Conservation (phyloP, 2,797 vertebrate species). For the Jordanella pulchra region DNA sequence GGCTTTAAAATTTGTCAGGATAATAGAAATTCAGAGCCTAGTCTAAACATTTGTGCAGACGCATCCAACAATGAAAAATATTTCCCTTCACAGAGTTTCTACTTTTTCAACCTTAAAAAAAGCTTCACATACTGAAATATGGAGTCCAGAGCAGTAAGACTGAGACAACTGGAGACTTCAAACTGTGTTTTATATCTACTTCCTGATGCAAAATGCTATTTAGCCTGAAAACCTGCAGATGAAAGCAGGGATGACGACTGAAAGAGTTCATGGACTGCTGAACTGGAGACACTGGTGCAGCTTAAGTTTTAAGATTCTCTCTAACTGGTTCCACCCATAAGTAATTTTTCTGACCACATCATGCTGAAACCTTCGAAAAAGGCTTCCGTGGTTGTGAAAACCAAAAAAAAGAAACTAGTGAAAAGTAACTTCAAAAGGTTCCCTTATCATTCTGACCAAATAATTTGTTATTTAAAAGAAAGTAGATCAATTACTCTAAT, state of each 20-base stretch:
- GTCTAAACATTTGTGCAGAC: constrained; percentile 14
- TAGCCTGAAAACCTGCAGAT: constrained; percentile 15
- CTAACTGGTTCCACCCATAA: constrained; percentile 6
- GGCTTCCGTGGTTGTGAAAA: background rate
- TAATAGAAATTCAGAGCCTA: constrained; percentile 3
- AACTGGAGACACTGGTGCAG: constrained; percentile 34
- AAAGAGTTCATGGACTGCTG: constrained; percentile 30
- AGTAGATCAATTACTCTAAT: background rate
- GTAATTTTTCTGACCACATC: constrained; percentile 14
- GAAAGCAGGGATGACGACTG: constrained; percentile 20
- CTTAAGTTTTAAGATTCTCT: constrained; percentile 19
- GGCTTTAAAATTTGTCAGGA: constrained; percentile 11
- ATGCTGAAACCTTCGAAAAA: constrained; percentile 14
- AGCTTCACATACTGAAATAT: background rate
- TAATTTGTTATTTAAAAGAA: background rate
- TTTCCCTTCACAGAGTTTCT: constrained; percentile 6
- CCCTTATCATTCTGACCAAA: background rate
- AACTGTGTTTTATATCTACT: constrained; percentile 7
- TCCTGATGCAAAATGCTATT: constrained; percentile 31
- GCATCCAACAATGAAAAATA: constrained; percentile 2
- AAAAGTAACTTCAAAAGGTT: background rate
- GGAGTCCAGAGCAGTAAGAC: constrained; percentile 1
- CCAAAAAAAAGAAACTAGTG: background rate
- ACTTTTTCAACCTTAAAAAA: constrained; percentile 1
- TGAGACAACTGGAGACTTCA: constrained; percentile 23